A percentile compares a stretch with the other conserved stretches of the same genome.
Conservation (phyloP, 1,140 invertebrate genomes). For the Caenorhabditis tropicalis region DNA sequence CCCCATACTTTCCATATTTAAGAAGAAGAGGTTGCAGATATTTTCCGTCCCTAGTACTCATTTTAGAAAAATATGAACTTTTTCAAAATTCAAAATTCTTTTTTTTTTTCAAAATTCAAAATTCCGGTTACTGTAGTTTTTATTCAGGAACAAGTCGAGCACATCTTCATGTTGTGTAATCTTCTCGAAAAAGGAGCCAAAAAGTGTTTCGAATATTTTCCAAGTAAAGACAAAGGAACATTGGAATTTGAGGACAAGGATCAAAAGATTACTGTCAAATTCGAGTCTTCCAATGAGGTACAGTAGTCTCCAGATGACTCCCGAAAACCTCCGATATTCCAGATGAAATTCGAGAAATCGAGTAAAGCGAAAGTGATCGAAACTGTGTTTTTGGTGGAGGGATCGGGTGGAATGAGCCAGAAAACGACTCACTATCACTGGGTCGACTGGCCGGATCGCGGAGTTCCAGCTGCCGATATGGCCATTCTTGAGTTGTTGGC, state of each 20-base stretch:
- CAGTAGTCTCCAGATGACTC: neutral
- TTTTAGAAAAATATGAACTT: no score
- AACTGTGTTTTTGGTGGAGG: neutral
- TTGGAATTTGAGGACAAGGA: slow-evolving; percentile 11
- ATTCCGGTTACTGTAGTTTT: no score
- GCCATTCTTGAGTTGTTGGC: slow-evolving; percentile 36
- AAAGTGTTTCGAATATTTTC: slow-evolving; percentile 46
- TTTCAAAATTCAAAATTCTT: no score
- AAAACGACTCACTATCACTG: slow-evolving; percentile 52
- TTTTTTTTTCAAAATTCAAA: neutral
- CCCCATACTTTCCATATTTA: no score
- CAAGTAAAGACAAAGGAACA: neutral
- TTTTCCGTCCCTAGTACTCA: no score
- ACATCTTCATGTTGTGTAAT: slow-evolving; percentile 50
- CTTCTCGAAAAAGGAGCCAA: neutral
- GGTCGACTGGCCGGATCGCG: slow-evolving; percentile 57
- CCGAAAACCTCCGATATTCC: neutral
- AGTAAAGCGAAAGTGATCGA: neutral
- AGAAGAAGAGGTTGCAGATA: no score
- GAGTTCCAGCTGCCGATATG: slow-evolving; percentile 48
- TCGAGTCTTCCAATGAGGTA: neutral
- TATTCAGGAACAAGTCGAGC: neutral
- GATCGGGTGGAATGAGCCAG: neutral
- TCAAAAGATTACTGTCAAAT: slow-evolving; percentile 15
- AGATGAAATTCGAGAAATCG: neutral